Conservation (phyloP, 2,888 invertebrate species). For the Anthrax anthrax region DNA sequence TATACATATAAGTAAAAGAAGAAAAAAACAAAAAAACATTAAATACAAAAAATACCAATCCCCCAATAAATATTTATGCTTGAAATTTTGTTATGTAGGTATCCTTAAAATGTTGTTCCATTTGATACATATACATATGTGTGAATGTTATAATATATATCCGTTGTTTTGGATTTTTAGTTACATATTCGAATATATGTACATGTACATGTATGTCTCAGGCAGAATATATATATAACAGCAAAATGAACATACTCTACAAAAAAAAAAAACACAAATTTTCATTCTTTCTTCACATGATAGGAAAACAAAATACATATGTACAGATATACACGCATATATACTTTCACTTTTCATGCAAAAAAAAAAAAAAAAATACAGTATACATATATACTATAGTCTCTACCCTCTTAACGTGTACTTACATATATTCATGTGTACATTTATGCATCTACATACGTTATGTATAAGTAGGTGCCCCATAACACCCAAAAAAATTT, state of each 20-base stretch:
- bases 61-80: conserved; percentile 1
- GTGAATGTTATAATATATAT: neutral
- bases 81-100: neutral
- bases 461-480: too few relatives aligned
- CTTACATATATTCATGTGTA: neutral
- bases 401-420: neutral
- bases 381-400: neutral
- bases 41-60: neutral
- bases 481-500: too few relatives aligned
- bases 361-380: too few relatives aligned
- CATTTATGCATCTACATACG: too few relatives aligned
- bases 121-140: neutral
- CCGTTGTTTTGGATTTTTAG: conserved; percentile 4
- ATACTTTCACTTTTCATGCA: conserved; percentile 11
- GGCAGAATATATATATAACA: too few relatives aligned
- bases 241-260: too few relatives aligned
- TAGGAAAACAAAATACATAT: neutral
- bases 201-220: too few relatives aligned
- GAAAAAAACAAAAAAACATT: neutral
- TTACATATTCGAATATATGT: neutral
- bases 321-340: neutral
- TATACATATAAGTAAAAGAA: neutral
- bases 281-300: conserved; percentile 6
- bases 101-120: too few relatives aligned
- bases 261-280: neutral